phyloP scores from a whole-genome alignment of 1,140 invertebrate species.

The Latrodectus geometricus region DNA sequence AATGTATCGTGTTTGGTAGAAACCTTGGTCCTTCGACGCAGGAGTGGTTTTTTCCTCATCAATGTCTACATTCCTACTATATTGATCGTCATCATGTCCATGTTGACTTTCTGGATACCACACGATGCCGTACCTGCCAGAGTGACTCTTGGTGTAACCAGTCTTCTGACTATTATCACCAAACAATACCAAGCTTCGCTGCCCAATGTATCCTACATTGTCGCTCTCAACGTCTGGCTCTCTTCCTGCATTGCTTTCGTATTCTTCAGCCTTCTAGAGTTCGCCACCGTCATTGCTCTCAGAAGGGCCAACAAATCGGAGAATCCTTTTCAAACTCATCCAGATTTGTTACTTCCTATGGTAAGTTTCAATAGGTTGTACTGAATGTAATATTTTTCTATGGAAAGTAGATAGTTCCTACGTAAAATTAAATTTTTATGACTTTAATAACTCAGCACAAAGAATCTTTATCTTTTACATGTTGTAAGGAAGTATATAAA shows the following conservation, averaged over 20 bases:
- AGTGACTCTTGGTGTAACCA: slow-evolving; percentile 60
- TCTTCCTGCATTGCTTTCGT: slow-evolving; percentile 89
- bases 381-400: no score
- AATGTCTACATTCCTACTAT: slow-evolving; percentile 67
- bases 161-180: slow-evolving; percentile 50
- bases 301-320: not conserved
- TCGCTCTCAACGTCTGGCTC: slow-evolving; percentile 90
- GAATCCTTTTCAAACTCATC: not conserved
- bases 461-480: no score
- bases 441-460: no score
- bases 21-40: slow-evolving; percentile 46
- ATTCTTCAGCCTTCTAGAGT: slow-evolving; percentile 82
- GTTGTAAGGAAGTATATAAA: no score
- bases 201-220: slow-evolving; percentile 49
- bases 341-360: slow-evolving; percentile 22
- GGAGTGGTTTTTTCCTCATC: slow-evolving; percentile 66
- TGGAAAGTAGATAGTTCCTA: no score
- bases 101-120: slow-evolving; percentile 68
- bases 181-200: slow-evolving; percentile 55
- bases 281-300: slow-evolving; percentile 33
- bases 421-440: no score
- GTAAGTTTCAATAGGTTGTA: not conserved
- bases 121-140: slow-evolving; percentile 66
- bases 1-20: slow-evolving; percentile 33
- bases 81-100: slow-evolving; percentile 67